phyloP scores from a whole-genome alignment of 2,797 vertebrate species.

The Setipinna tenuifilis region DNA sequence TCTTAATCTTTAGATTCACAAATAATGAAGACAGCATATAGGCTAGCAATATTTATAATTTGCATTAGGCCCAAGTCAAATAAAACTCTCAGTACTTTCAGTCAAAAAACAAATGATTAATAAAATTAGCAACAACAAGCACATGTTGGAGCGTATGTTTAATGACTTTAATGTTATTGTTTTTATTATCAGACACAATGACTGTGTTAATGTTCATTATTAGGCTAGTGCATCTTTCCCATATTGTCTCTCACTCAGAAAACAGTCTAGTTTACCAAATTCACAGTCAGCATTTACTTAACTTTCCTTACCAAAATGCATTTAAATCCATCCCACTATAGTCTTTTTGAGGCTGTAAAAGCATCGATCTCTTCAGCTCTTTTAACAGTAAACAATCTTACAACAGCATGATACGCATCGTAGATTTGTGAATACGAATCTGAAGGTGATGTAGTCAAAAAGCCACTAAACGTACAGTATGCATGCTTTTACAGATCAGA shows the following conservation, averaged over 20 bases:
- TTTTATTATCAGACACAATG: slow-evolving; percentile 16
- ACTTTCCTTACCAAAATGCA: background rate
- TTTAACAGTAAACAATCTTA: background rate
- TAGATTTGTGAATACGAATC: slow-evolving; percentile 15
- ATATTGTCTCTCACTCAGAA: background rate
- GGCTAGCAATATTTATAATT: background rate
- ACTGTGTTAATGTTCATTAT: slow-evolving; percentile 20
- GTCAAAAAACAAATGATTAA: background rate
- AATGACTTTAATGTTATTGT: slow-evolving; percentile 14
- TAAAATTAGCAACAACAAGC: background rate
- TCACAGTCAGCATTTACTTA: background rate
- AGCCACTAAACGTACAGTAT: slow-evolving; percentile 24
- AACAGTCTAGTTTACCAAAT: slow-evolving; percentile 12
- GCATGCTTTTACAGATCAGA: slow-evolving; percentile 41
- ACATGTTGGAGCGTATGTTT: background rate
- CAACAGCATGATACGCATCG: background rate
- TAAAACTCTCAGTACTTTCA: background rate
- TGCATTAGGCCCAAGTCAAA: background rate
- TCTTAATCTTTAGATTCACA: no score
- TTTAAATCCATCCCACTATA: background rate
- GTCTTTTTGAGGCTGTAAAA: background rate
- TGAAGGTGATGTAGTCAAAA: slow-evolving; percentile 10
- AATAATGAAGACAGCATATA: no score
- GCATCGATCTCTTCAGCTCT: background rate
- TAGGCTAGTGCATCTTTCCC: slow-evolving; percentile 10